These are phyloP conservation scores for Danio jaintianensis DNA, from an alignment of 2,797 vertebrate species.

Conservation along the genomic window DNA sequence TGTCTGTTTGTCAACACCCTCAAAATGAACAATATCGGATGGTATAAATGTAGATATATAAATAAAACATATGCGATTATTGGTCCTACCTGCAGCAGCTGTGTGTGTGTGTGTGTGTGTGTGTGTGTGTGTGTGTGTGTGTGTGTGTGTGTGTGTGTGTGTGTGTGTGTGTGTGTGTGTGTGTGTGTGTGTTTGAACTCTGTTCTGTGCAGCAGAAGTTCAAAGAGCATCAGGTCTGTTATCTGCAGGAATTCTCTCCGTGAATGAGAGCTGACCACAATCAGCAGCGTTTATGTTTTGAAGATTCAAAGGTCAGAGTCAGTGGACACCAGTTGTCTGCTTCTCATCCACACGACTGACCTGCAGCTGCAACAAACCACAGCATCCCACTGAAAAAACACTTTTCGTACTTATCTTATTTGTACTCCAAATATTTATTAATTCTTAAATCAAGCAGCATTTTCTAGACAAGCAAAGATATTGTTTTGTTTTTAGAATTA, in stretches of 20 bases:
- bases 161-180: too few relatives aligned
- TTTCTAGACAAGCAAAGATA: too few relatives aligned
- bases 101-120: neutral
- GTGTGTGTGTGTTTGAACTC: constrained; percentile 26
- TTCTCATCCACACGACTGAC: neutral
- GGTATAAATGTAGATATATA: too few relatives aligned
- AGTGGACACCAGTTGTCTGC: neutral
- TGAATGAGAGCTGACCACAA: neutral
- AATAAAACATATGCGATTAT: too few relatives aligned
- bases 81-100: constrained; percentile 33
- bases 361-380: neutral
- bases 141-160: neutral
- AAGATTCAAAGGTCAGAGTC: constrained; percentile 36
- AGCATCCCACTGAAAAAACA: too few relatives aligned
- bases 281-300: neutral
- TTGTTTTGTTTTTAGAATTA: too few relatives aligned
- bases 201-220: constrained; percentile 30
- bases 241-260: constrained; percentile 24
- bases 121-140: too few relatives aligned
- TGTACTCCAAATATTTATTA: too few relatives aligned
- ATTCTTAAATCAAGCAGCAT: too few relatives aligned
- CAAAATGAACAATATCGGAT: too few relatives aligned
- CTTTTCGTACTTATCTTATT: too few relatives aligned
- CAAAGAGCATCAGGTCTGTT: constrained; percentile 48
- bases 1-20: neutral